phyloP scores from a whole-genome alignment of 2,888 invertebrate genomes.

The Odontocolon sp. region DNA sequence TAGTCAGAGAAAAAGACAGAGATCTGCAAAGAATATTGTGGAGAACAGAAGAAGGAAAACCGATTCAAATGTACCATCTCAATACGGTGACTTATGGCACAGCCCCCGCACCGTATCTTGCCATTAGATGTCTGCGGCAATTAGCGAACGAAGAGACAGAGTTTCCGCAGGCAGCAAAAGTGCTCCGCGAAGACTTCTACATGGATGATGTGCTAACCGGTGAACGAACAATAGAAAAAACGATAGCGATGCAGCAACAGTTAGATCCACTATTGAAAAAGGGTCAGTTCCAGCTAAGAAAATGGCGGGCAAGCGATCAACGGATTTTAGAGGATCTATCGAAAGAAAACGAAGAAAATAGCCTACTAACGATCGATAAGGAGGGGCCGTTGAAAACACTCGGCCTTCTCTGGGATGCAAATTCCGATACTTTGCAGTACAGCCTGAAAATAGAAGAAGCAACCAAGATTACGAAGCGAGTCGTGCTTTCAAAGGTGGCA shows the following conservation, averaged over 20 bases:
- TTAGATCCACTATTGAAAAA: not conserved
- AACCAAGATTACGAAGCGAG: constrained; percentile 51
- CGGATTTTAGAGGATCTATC: not conserved
- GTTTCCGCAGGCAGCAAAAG: constrained; percentile 57
- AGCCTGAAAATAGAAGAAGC: not conserved
- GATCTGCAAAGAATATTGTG: constrained; percentile 46
- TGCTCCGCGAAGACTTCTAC: constrained; percentile 62
- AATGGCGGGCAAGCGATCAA: constrained; percentile 60
- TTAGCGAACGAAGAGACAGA: constrained; percentile 57
- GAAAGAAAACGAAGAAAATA: not conserved
- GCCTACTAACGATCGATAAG: constrained; percentile 2
- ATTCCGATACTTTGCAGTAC: constrained; percentile 38
- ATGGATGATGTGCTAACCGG: constrained; percentile 69
- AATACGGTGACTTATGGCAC: constrained; percentile 52
- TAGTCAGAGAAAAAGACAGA: constrained; percentile 32
- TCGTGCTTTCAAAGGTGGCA: constrained; percentile 57
- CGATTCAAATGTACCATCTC: constrained; percentile 25
- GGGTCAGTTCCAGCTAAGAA: constrained; percentile 43
- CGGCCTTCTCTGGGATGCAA: constrained; percentile 44
- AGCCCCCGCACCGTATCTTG: constrained; percentile 61
- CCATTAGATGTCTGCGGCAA: constrained; percentile 61
- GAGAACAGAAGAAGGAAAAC: constrained; percentile 21
- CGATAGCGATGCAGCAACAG: constrained; percentile 26
- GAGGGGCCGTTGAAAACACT: constrained; percentile 23
- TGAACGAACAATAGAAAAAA: constrained; percentile 27